These are phyloP conservation scores for Drosophila pseudotalamancana DNA, from an alignment of 2,888 invertebrate species.

Conservation along the genomic window DNA sequence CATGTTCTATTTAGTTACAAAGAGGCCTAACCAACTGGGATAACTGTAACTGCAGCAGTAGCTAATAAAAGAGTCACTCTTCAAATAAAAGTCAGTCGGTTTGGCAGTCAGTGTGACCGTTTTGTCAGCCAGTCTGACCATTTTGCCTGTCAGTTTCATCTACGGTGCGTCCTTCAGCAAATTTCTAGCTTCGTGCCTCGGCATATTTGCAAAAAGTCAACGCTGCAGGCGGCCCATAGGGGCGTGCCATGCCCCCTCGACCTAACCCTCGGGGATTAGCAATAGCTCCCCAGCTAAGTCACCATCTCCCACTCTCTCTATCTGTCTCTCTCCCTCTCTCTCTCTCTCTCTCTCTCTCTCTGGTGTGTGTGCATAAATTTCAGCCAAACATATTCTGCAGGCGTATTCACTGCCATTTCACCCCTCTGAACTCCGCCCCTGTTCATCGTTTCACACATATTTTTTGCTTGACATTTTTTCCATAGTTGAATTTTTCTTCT, in stretches of 20 bases:
- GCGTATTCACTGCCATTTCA: slow-evolving; percentile 12
- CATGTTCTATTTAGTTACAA: too few species aligned
- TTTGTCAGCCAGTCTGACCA: slow-evolving; percentile 7
- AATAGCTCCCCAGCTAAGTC: slow-evolving; percentile 8
- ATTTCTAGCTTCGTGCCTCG: slow-evolving; percentile 62
- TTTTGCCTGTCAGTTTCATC: slow-evolving; percentile 4
- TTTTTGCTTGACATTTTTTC: slow-evolving; percentile 44
- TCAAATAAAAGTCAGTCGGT: slow-evolving; percentile 60
- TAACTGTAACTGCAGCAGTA: slow-evolving; percentile 15
- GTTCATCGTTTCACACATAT: slow-evolving; percentile 20
- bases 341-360: slow-evolving; percentile 3
- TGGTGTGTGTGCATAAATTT: slow-evolving; percentile 63
- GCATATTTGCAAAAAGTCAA: slow-evolving; percentile 58
- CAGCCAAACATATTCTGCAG: slow-evolving; percentile 31
- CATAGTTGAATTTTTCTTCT: slow-evolving; percentile 53
- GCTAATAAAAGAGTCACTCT: slow-evolving; percentile 30
- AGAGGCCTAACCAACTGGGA: background rate
- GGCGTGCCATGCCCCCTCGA: slow-evolving; percentile 22
- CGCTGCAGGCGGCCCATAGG: slow-evolving; percentile 33
- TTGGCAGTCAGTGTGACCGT: slow-evolving; percentile 24
- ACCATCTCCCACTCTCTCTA: background rate
- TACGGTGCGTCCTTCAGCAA: slow-evolving; percentile 64
- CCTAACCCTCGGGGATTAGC: slow-evolving; percentile 29
- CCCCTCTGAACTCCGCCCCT: background rate
- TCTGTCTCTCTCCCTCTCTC: background rate